Percentiles rank a stretch among this genome's conserved stretches.
Evolutionary conservation across 1,140 invertebrate genomes (phyloP).

Genomic region (Hylyphantes graminicola): DNA sequence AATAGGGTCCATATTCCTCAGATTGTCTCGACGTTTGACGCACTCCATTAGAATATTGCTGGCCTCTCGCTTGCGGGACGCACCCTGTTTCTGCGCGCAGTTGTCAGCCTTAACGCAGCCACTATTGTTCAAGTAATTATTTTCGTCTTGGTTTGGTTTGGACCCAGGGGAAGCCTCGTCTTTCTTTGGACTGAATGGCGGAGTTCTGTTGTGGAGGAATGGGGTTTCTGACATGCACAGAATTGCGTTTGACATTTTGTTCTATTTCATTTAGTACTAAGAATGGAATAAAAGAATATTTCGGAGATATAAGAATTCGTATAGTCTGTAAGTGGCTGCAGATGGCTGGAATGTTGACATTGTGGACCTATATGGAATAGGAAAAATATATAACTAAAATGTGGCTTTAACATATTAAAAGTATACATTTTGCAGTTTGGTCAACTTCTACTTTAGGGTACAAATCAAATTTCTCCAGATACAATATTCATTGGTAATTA

Average conservation of each 20-base stretch:
- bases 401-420: not conserved
- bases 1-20: slow-evolving; percentile 8
- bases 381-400: not conserved
- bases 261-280: not conserved
- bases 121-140: not conserved
- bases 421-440: not conserved
- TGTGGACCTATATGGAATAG: not conserved
- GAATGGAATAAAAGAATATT: not conserved
- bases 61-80: slow-evolving; percentile 36
- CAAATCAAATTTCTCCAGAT: too few species aligned
- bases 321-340: not conserved
- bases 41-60: slow-evolving; percentile 38
- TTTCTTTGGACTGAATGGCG: not conserved
- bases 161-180: not conserved
- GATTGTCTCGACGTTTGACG: slow-evolving; percentile 41
- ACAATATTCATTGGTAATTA: too few species aligned
- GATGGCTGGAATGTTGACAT: not conserved
- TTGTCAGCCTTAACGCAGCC: too few species aligned
- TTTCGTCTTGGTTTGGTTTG: slow-evolving; percentile 22
- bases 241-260: slow-evolving; percentile 35
- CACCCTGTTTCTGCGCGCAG: not conserved
- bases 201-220: slow-evolving; percentile 29
- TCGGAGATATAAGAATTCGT: not conserved
- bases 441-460: not conserved
- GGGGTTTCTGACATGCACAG: slow-evolving; percentile 26